Percentiles rank a stretch among this genome's conserved stretches.
Evolutionary conservation across 2,888 invertebrate species (phyloP).

Genomic region (Hololepta plana): DNA sequence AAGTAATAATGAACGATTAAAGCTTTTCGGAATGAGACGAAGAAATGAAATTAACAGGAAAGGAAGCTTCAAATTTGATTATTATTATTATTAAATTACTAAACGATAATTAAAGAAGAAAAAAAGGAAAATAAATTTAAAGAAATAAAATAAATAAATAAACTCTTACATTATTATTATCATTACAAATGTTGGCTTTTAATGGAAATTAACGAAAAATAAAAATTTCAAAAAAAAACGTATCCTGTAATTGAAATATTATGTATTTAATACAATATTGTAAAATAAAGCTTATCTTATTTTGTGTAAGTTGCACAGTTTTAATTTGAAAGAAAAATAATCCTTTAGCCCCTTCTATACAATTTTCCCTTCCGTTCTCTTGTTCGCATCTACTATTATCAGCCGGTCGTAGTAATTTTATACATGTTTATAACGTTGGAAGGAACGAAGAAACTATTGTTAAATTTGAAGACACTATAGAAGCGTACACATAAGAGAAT

Average conservation of each 20-base stretch:
- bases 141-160: constrained; percentile 4
- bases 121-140: neutral
- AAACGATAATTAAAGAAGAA: neutral
- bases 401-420: no score
- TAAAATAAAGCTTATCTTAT: constrained; percentile 30
- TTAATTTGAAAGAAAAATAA: constrained; percentile 1
- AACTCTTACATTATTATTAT: no score
- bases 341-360: no score
- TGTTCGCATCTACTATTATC: no score
- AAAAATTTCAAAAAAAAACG: constrained; percentile 12
- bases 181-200: constrained; percentile 22
- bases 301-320: constrained; percentile 21
- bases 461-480: no score
- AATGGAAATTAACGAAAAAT: constrained; percentile 15
- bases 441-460: no score
- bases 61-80: constrained; percentile 17
- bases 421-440: no score
- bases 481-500: no score
- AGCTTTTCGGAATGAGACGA: constrained; percentile 15
- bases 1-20: no score
- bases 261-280: constrained; percentile 23
- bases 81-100: constrained; percentile 3
- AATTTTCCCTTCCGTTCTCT: no score
- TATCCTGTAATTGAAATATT: constrained; percentile 21
- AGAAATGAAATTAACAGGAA: constrained; percentile 13